Percentiles rank a stretch among this genome's conserved stretches.
These are phyloP conservation scores for Dolichoris vasculosae DNA, from an alignment of 1,140 invertebrate genomes.

Conservation along the genomic window DNA sequence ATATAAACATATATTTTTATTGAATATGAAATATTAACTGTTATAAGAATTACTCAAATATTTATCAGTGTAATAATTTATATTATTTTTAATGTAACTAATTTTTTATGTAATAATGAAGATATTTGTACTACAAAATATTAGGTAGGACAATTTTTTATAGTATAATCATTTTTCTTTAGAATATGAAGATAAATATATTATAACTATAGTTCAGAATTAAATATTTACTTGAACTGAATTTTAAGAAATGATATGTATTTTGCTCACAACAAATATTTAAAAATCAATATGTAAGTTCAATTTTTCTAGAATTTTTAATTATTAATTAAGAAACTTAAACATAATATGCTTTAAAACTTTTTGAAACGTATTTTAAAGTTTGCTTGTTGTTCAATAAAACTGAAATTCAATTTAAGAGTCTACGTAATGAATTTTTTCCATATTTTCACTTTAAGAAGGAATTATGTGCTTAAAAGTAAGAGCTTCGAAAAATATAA, in stretches of 20 bases:
- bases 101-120: no score
- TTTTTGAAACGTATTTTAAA: no score
- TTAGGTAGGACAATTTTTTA: no score
- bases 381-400: neutral
- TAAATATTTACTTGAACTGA: no score
- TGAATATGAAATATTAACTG: no score
- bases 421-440: neutral
- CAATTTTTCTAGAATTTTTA: neutral
- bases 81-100: no score
- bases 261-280: neutral
- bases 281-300: neutral
- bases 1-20: no score
- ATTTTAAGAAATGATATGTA: neutral
- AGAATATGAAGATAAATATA: neutral
- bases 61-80: no score
- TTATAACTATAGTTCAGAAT: no score
- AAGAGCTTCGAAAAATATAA: neutral
- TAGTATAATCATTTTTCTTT: neutral
- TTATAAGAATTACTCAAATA: no score
- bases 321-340: neutral
- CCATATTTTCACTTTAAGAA: neutral
- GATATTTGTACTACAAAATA: no score
- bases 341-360: no score
- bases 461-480: neutral
- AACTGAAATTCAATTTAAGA: constrained; percentile 3